Percentiles rank a stretch among this genome's conserved stretches.
Evolutionary conservation across 64 coral and sea anemone species (phyloP).

Genomic region (Montipora foliosa): DNA sequence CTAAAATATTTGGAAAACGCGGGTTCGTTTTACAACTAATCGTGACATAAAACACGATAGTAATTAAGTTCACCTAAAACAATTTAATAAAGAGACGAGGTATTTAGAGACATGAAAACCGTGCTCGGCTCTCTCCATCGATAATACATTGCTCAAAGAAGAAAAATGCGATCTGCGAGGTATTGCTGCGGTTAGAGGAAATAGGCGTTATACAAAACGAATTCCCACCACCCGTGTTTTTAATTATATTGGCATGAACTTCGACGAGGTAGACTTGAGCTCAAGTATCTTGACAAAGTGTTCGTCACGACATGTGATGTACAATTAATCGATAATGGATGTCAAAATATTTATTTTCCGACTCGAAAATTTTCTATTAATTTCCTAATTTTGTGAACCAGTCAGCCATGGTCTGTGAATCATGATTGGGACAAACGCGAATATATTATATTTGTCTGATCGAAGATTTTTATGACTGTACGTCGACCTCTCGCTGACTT

Average conservation of each 20-base stretch:
- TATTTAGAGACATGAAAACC: background rate
- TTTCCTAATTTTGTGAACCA: too few relatives aligned
- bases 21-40: background rate
- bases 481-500: background rate
- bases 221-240: background rate
- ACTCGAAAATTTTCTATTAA: too few relatives aligned
- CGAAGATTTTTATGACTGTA: too few relatives aligned
- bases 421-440: too few relatives aligned
- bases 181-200: background rate
- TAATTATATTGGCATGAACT: background rate
- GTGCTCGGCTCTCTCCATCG: background rate
- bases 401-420: too few relatives aligned
- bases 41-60: background rate
- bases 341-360: too few relatives aligned
- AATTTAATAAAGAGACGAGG: background rate
- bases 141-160: background rate
- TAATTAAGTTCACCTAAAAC: background rate
- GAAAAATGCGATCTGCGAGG: background rate
- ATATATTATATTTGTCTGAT: too few relatives aligned
- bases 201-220: background rate
- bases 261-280: background rate
- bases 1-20: background rate
- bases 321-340: too few relatives aligned
- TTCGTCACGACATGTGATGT: conserved; percentile 5
- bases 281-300: conserved; percentile 8